A percentile compares a stretch with the other conserved stretches of the same genome.
Evolutionary conservation across 2,797 vertebrate genomes (phyloP).

Genomic region (Notolabrus celidotus): DNA sequence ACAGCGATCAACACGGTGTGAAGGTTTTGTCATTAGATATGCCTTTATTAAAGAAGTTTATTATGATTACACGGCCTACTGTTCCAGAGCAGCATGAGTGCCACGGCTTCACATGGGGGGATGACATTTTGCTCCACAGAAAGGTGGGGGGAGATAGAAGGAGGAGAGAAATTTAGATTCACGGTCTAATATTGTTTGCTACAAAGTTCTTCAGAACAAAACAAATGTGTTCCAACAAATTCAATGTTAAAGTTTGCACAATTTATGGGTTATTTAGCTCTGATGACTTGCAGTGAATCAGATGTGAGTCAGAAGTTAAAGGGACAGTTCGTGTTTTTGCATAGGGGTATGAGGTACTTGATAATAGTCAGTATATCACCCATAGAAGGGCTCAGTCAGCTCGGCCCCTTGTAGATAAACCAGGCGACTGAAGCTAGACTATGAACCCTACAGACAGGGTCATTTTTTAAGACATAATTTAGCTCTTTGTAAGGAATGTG

Average conservation of each 20-base stretch:
- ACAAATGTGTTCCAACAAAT: neutral
- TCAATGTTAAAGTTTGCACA: neutral
- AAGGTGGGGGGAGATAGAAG: constrained; percentile 9
- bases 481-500: no score
- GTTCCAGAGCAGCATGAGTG: constrained; percentile 41
- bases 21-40: constrained; percentile 75
- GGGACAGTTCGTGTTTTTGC: no score
- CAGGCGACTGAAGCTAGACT: no score
- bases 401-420: no score
- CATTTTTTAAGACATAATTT: no score
- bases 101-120: constrained; percentile 19
- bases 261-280: neutral
- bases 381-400: no score
- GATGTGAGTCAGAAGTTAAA: no score
- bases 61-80: constrained; percentile 59
- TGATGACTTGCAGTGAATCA: no score
- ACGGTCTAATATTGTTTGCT: neutral
- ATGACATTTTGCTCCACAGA: constrained; percentile 32
- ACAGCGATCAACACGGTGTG: constrained; percentile 67
- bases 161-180: constrained; percentile 2
- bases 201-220: neutral
- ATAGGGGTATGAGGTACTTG: no score
- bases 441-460: no score
- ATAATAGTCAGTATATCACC: no score
- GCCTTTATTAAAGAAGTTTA: constrained; percentile 77